A percentile compares a stretch with the other conserved stretches of the same genome.
These are phyloP conservation scores for Diaphora mendica DNA, from an alignment of 2,888 invertebrate genomes.

Conservation along the genomic window DNA sequence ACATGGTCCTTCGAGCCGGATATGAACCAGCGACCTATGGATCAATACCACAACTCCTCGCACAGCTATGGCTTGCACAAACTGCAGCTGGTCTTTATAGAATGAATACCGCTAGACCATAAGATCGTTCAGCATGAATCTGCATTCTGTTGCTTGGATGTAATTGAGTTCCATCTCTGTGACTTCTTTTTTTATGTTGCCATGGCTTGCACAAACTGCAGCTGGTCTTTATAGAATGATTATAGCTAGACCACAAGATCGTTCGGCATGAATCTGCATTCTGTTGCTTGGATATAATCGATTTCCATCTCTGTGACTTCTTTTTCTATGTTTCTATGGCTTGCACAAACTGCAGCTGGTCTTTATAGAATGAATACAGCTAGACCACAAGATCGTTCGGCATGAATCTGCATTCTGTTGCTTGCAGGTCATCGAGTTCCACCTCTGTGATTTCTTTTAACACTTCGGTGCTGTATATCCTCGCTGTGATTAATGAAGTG, in stretches of 20 bases:
- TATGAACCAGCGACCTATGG: too few species aligned
- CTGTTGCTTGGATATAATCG: background rate
- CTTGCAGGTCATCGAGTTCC: background rate
- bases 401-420: background rate
- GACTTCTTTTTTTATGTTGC: background rate
- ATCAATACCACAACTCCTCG: too few species aligned
- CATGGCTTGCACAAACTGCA: background rate
- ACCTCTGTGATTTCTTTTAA: background rate
- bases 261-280: background rate
- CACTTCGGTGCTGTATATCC: background rate
- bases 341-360: background rate
- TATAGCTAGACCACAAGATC: background rate
- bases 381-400: background rate
- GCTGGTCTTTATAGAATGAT: background rate
- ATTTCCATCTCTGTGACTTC: background rate
- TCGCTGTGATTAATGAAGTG: background rate
- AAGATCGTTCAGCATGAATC: background rate
- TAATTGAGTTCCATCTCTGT: background rate
- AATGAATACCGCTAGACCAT: background rate
- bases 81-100: background rate
- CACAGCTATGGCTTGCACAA: background rate
- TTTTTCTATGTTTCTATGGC: background rate
- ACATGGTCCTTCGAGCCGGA: too few species aligned
- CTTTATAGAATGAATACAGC: background rate
- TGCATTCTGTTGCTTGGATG: background rate